phyloP scores from a whole-genome alignment of 2,113 vertebrate genomes.

The Cyrtonyx montezumae region DNA sequence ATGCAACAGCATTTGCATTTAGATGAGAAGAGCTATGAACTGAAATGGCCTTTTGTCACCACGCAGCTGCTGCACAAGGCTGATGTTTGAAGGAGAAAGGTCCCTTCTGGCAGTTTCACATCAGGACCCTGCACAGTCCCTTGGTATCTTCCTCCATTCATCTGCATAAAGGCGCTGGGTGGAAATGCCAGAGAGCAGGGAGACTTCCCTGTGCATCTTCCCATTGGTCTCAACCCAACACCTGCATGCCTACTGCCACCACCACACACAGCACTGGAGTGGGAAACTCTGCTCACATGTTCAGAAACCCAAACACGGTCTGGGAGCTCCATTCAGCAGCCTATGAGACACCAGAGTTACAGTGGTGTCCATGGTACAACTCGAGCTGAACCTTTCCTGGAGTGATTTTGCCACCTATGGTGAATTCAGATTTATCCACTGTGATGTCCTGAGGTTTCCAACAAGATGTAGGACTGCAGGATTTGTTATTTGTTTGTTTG shows the following conservation, averaged over 20 bases:
- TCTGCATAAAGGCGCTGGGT: not conserved
- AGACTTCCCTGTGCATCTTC: not conserved
- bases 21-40: conserved; percentile 7
- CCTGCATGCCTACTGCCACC: rapidly evolving
- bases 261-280: rapidly evolving
- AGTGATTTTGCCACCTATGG: rapidly evolving
- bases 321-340: not conserved
- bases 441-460: not conserved
- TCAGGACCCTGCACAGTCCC: not conserved
- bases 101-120: not conserved
- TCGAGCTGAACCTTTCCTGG: not conserved
- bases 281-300: not conserved
- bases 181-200: not conserved
- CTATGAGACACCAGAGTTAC: not conserved
- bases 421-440: not conserved
- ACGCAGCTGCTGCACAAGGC: conserved; percentile 50
- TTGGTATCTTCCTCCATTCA: not conserved
- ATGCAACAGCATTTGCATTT: conserved; percentile 29
- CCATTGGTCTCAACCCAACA: rapidly evolving
- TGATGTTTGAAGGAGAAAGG: conserved; percentile 11
- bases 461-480: rapidly evolving
- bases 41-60: conserved; percentile 1
- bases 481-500: not conserved
- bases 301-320: rapidly evolving
- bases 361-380: not conserved